phyloP scores from a whole-genome alignment of 1,140 invertebrate genomes.

The Portunus trituberculatus region DNA sequence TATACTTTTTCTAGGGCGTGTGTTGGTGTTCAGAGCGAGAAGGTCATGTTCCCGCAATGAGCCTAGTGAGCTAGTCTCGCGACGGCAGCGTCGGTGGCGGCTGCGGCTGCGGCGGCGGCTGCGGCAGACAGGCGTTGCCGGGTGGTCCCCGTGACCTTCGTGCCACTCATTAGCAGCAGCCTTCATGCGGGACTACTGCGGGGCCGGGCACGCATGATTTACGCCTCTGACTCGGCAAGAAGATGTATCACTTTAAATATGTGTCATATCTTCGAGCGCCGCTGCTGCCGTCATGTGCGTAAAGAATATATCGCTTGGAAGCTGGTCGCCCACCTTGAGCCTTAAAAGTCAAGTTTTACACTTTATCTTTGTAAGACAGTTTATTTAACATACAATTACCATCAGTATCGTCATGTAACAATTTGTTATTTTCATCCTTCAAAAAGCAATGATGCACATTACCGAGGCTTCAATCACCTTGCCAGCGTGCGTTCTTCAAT shows the following conservation, averaged over 20 bases:
- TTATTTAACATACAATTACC: constrained; percentile 2
- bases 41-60: neutral
- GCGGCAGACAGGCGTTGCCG: too few species aligned
- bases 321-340: neutral
- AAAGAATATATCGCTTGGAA: neutral
- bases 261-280: neutral
- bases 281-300: neutral
- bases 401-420: neutral
- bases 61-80: neutral
- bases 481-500: neutral
- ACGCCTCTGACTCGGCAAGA: neutral
- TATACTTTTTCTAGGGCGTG: neutral
- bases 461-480: neutral
- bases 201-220: neutral
- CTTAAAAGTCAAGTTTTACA: neutral
- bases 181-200: neutral
- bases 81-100: too few species aligned
- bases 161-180: neutral
- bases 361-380: neutral
- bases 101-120: too few species aligned
- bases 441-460: neutral
- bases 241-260: neutral
- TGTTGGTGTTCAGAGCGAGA: neutral
- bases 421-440: neutral
- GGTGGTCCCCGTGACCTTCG: neutral